Evolutionary conservation across 2,888 invertebrate genomes (phyloP).

Genomic region (Perithous albicinctus): DNA sequence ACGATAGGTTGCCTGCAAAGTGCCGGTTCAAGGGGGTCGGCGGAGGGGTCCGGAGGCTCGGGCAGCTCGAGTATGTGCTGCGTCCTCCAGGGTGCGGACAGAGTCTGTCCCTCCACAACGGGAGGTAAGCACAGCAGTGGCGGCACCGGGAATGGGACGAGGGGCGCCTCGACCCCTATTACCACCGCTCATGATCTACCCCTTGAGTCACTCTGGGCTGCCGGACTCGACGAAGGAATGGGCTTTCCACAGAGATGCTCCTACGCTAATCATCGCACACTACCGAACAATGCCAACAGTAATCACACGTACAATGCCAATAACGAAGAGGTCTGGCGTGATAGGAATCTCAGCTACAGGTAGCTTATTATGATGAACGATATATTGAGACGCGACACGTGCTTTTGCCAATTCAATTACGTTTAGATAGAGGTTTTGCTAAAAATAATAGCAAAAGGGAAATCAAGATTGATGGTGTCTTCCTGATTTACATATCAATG

Average conservation of each 20-base stretch:
- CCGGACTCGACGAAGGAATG: constrained; percentile 83
- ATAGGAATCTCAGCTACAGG: constrained; percentile 77
- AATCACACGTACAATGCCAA: constrained; percentile 71
- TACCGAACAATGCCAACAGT: constrained; percentile 59
- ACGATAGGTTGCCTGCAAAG: constrained; percentile 83
- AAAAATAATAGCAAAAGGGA: no score
- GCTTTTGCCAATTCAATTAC: no score
- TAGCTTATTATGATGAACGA: constrained; percentile 47
- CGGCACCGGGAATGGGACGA: constrained; percentile 69
- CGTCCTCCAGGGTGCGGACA: constrained; percentile 82
- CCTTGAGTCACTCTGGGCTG: constrained; percentile 83
- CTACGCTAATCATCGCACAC: constrained; percentile 78
- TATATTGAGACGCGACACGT: constrained; percentile 5
- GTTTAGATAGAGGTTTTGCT: no score
- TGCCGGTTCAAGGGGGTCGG: constrained; percentile 78
- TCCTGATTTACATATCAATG: no score
- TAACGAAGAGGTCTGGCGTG: constrained; percentile 79
- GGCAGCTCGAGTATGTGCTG: constrained; percentile 81
- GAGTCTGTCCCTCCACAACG: constrained; percentile 80
- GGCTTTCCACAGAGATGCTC: constrained; percentile 81
- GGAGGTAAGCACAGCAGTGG: constrained; percentile 75
- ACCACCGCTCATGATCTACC: constrained; percentile 77
- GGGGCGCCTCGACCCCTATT: constrained; percentile 61
- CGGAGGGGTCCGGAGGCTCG: constrained; percentile 73
- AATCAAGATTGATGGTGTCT: no score